phyloP scores from a whole-genome alignment of 1,140 invertebrate genomes.

The Papilio machaon region DNA sequence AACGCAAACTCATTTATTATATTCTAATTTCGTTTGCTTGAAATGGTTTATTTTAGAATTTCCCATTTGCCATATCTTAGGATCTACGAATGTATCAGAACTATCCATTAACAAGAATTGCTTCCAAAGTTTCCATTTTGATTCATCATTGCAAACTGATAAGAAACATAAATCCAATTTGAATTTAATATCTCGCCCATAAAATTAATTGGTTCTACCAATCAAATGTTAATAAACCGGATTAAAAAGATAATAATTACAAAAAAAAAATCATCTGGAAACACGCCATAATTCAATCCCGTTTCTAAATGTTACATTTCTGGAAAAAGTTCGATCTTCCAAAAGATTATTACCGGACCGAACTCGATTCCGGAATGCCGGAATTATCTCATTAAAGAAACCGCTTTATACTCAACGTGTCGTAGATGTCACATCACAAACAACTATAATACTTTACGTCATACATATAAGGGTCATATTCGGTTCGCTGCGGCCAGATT shows the following conservation, averaged over 20 bases:
- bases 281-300: slow-evolving; percentile 74
- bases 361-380: slow-evolving; percentile 70
- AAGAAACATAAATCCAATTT: slow-evolving; percentile 5
- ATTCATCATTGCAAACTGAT: not conserved
- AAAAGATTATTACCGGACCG: slow-evolving; percentile 76
- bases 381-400: slow-evolving; percentile 78
- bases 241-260: slow-evolving; percentile 49
- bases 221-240: not conserved
- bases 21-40: not conserved
- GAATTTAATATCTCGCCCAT: not conserved
- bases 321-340: slow-evolving; percentile 78
- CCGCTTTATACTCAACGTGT: slow-evolving; percentile 54
- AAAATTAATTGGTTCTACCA: not conserved
- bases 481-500: slow-evolving; percentile 44
- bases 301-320: slow-evolving; percentile 79
- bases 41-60: not conserved
- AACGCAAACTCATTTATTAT: not conserved
- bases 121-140: not conserved
- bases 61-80: not conserved
- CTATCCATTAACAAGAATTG: not conserved
- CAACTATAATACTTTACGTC: slow-evolving; percentile 53
- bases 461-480: slow-evolving; percentile 16
- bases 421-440: slow-evolving; percentile 46
- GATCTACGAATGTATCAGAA: not conserved
- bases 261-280: slow-evolving; percentile 68